Conservation (phyloP, 2,888 invertebrate species). For the Drosophila monieri region DNA sequence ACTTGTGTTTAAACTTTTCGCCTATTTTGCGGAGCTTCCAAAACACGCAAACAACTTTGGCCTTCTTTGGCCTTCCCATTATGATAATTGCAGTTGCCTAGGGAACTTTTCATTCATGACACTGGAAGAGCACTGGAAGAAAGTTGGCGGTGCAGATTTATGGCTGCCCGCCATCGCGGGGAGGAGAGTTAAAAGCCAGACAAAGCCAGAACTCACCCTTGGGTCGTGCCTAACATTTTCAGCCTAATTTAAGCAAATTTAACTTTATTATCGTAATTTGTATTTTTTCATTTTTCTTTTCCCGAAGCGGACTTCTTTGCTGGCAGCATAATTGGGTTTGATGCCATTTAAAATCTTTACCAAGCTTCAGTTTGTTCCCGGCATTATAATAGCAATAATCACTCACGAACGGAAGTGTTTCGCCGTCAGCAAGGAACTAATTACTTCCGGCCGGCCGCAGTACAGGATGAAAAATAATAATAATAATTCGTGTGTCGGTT, state of each 20-base stretch:
- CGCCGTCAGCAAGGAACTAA: slow-evolving; percentile 44
- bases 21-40: slow-evolving; percentile 34
- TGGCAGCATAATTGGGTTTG: slow-evolving; percentile 45
- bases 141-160: slow-evolving; percentile 36
- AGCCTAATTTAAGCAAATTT: slow-evolving; percentile 34
- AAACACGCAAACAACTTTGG: slow-evolving; percentile 1
- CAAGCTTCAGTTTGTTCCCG: slow-evolving; percentile 39
- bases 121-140: not conserved
- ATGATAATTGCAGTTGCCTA: slow-evolving; percentile 54
- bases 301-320: not conserved
- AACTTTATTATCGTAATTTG: slow-evolving; percentile 47
- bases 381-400: slow-evolving; percentile 40
- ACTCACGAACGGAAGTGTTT: slow-evolving; percentile 40
- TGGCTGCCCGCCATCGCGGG: slow-evolving; percentile 15
- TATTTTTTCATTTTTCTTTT: slow-evolving; percentile 12
- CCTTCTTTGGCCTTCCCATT: slow-evolving; percentile 40
- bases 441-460: slow-evolving; percentile 57
- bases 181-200: slow-evolving; percentile 1
- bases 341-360: slow-evolving; percentile 42
- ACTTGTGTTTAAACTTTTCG: slow-evolving; percentile 26
- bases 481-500: slow-evolving; percentile 18
- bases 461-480: not conserved
- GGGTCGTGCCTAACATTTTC: slow-evolving; percentile 25
- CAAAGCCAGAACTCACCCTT: not conserved
- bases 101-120: slow-evolving; percentile 26